These are phyloP conservation scores for Euphydryas editha DNA, from an alignment of 2,888 invertebrate species.

Conservation along the genomic window DNA sequence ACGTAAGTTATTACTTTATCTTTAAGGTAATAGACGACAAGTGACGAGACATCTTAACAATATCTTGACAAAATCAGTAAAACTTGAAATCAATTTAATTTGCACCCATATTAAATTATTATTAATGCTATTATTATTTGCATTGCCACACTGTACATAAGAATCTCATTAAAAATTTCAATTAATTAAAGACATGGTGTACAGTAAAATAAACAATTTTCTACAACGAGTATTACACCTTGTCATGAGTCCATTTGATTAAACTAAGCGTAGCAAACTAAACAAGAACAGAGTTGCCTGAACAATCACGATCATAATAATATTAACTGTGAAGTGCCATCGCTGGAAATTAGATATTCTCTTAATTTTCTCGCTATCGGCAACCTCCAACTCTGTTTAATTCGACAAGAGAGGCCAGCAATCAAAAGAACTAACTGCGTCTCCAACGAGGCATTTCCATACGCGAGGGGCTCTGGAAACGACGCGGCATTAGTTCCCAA, in stretches of 20 bases:
- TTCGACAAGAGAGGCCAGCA: conserved; percentile 76
- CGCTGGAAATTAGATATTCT: conserved; percentile 73
- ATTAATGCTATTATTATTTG: neutral
- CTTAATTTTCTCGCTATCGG: conserved; percentile 78
- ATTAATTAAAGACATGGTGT: conserved; percentile 46
- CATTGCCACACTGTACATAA: neutral
- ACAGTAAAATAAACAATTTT: conserved; percentile 47
- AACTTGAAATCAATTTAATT: conserved; percentile 76
- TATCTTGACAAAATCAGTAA: conserved; percentile 68
- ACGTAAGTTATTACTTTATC: conserved; percentile 39
- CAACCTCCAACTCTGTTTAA: conserved; percentile 74
- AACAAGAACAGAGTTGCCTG: conserved; percentile 33
- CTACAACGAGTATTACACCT: conserved; percentile 46
- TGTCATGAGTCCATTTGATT: conserved; percentile 63
- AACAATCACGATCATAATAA: conserved; percentile 71
- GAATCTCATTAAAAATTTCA: conserved; percentile 53
- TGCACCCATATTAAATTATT: conserved; percentile 61
- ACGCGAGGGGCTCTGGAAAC: conserved; percentile 75
- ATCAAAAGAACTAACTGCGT: conserved; percentile 81
- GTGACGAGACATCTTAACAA: conserved; percentile 62
- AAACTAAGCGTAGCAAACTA: conserved; percentile 45
- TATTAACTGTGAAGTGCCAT: conserved; percentile 71
- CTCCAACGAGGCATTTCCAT: conserved; percentile 80
- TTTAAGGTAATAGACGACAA: conserved; percentile 36
- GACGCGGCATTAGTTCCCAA: conserved; percentile 81